Base-by-base conservation (phyloP, 2,888 invertebrate species). In the Himalopsyche anomala region DNA sequence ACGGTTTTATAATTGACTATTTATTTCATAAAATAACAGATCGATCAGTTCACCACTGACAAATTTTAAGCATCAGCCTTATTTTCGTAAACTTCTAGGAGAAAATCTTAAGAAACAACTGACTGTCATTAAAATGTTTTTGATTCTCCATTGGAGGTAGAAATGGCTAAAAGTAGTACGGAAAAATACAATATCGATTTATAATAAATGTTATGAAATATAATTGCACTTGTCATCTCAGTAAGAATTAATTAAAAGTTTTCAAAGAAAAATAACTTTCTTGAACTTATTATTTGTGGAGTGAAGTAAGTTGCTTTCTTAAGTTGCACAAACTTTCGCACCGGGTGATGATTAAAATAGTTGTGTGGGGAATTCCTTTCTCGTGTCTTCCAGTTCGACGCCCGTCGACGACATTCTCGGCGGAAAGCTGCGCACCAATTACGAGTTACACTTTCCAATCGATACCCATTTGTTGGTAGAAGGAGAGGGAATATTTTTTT, bases 321-420 rank as follows among this genome's bases (percentile, higher is more conserved):
- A 28, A 28, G 28, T 28, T 28, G 36, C 74, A 15, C 62, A 62
- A 69, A 74, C 28, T 74, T 74, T 74, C 36, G 15, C 38, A 12
- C 74, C 3, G 36, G 74, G 74, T 36, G 36, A 74, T 74, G 74
- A 74, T 74, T 74, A 74, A 74, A 74, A 74, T 74, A 74, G 74
- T 74, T 74, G 19, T 36, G 74, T 15, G 15, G 74, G 11, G 74
- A 74, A 74, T 74, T 74, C 36, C 74, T 36, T 38, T 15, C 74
- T 12, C 74, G 11, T 38, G 74, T 74, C 74, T 36, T 74, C 36
- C 28, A 19, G 74, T 74, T 74, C 74, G 38, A 36, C 36, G 74
- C 12, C 74, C 74, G 74, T 2, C 28, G 74, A 74, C 74, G 36
- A 36, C 74, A 74, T 74, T 74, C 74, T 74, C 74, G 74, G 74